These are phyloP conservation scores for Gymnoscopelus microlampas DNA, from an alignment of 2,797 vertebrate species.

Conservation along the genomic window DNA sequence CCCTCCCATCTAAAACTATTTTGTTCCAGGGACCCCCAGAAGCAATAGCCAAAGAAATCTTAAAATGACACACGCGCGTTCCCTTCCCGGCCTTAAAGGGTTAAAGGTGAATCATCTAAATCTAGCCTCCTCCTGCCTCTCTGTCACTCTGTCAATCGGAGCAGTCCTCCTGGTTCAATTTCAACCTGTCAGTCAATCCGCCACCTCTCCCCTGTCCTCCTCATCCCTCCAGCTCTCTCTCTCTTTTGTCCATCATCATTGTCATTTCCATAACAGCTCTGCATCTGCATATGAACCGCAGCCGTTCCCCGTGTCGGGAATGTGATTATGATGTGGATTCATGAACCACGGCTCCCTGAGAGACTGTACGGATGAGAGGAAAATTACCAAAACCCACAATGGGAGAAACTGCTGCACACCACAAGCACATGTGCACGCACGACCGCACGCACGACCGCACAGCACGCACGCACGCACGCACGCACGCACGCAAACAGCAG, in stretches of 20 bases:
- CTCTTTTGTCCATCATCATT: conserved; percentile 31
- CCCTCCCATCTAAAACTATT: no score
- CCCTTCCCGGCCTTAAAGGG: no score
- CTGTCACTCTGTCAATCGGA: conserved; percentile 3
- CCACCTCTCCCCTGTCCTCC: conserved; percentile 41
- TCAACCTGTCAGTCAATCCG: conserved; percentile 56
- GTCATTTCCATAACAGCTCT: conserved; percentile 47
- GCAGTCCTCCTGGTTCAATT: conserved; percentile 56
- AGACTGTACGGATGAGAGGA: conserved; percentile 66
- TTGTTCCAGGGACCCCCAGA: no score
- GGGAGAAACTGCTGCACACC: conserved; percentile 19
- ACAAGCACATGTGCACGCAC: conserved; percentile 36
- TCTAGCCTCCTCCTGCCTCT: not conserved
- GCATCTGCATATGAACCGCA: conserved; percentile 54
- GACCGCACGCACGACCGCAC: conserved; percentile 4
- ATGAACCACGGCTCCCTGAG: conserved; percentile 51
- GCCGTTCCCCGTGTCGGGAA: conserved; percentile 32
- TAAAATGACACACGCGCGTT: no score
- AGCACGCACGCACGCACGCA: conserved; percentile 19
- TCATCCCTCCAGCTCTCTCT: conserved; percentile 18
- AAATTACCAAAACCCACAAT: conserved; percentile 58
- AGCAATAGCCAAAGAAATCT: no score
- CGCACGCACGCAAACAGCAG: not conserved
- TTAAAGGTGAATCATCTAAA: no score
- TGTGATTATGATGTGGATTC: conserved; percentile 70